These are phyloP conservation scores for Iselma pallidipennis DNA, from an alignment of 2,888 invertebrate genomes.

Conservation along the genomic window DNA sequence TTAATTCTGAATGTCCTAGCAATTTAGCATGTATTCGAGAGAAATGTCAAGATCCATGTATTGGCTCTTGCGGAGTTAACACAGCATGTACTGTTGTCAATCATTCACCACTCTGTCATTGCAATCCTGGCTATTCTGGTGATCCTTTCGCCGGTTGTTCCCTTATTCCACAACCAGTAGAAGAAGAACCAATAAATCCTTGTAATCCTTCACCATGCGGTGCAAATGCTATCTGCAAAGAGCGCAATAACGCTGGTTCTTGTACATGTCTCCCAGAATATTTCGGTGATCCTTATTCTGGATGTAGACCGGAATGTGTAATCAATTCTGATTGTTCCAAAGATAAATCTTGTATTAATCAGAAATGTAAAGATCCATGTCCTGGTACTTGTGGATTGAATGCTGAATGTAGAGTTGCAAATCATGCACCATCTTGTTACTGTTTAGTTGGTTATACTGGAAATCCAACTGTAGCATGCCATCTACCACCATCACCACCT, in stretches of 20 bases:
- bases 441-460: conserved; percentile 80
- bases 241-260: conserved; percentile 79
- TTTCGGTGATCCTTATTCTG: conserved; percentile 84
- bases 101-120: conserved; percentile 83
- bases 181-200: conserved; percentile 70
- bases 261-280: conserved; percentile 82
- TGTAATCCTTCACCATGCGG: conserved; percentile 89
- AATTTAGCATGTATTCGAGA: conserved; percentile 82
- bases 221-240: conserved; percentile 81
- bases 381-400: conserved; percentile 79
- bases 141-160: conserved; percentile 82
- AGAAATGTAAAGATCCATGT: conserved; percentile 85
- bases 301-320: conserved; percentile 85
- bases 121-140: conserved; percentile 77
- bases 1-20: conserved; percentile 82
- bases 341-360: conserved; percentile 78
- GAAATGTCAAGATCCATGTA: conserved; percentile 81
- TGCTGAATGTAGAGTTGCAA: conserved; percentile 78
- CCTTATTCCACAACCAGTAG: conserved; percentile 25
- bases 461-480: conserved; percentile 65
- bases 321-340: conserved; percentile 79
- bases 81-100: conserved; percentile 80
- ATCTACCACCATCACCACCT: conserved; percentile 44
- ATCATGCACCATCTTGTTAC: conserved; percentile 81
- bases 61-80: conserved; percentile 80